Evolutionary conservation across 2,888 invertebrate genomes (phyloP).

Genomic region (Folsomia manolachei): DNA sequence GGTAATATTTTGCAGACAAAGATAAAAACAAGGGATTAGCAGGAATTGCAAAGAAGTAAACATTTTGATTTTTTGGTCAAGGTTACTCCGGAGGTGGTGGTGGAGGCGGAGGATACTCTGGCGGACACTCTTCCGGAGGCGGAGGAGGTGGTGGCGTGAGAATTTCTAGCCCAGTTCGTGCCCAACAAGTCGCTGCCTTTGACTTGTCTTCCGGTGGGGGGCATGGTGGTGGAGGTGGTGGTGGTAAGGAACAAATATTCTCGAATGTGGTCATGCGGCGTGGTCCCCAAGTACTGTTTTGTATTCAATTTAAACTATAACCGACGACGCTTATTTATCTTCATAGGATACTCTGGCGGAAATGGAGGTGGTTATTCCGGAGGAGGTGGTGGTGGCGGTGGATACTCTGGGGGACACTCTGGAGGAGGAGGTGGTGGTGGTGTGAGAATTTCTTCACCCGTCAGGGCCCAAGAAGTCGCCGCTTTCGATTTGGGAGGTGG

Average conservation of each 20-base stretch:
- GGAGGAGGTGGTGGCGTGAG: constrained; percentile 24
- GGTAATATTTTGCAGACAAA: background rate
- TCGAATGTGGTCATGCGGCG: too few species aligned
- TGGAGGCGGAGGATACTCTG: constrained; percentile 5
- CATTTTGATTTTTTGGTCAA: background rate
- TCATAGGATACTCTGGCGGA: constrained; percentile 18
- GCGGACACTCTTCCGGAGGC: constrained; percentile 14
- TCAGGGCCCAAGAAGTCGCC: constrained; percentile 28
- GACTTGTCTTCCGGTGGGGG: constrained; percentile 21
- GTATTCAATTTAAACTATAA: too few species aligned
- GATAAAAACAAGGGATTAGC: too few species aligned
- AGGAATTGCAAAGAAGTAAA: background rate
- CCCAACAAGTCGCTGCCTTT: constrained; percentile 35
- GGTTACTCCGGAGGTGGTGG: constrained; percentile 16
- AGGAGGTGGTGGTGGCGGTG: constrained; percentile 5
- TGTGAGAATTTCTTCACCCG: constrained; percentile 33
- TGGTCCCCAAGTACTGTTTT: too few species aligned
- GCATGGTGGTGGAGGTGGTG: constrained; percentile 12
- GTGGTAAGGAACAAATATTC: too few species aligned
- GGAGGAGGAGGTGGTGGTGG: constrained; percentile 15
- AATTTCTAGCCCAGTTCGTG: constrained; percentile 32
- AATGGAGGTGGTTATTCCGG: constrained; percentile 20
- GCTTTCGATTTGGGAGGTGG: constrained; percentile 26
- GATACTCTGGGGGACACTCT: constrained; percentile 18
- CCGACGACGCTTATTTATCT: too few species aligned